A percentile compares a stretch with the other conserved stretches of the same genome.
Conservation (phyloP, 2,113 vertebrate genomes). For the Notiomystis cincta region DNA sequence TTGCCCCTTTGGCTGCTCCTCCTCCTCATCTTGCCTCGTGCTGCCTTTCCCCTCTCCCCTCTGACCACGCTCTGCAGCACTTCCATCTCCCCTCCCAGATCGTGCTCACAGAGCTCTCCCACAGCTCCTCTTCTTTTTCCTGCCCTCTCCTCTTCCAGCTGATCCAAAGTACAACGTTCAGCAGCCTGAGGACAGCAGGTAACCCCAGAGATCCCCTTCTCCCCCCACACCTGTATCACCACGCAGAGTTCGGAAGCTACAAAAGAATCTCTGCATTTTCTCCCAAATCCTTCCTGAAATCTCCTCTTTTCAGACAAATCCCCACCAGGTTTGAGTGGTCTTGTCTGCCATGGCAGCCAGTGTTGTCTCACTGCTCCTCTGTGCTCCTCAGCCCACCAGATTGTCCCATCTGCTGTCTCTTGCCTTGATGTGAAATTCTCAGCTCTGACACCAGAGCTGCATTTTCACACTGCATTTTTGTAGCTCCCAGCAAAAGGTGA, state of each 20-base stretch:
- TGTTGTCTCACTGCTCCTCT: neutral
- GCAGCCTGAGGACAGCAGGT: neutral
- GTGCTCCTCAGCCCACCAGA: neutral
- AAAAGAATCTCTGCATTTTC: neutral
- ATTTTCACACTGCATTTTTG: neutral
- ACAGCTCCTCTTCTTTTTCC: neutral
- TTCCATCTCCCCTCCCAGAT: neutral
- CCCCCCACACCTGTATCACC: neutral
- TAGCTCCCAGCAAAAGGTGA: neutral
- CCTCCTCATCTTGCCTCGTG: neutral
- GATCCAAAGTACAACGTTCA: accelerated
- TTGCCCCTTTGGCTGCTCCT: accelerated
- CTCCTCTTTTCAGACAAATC: neutral
- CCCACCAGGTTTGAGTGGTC: accelerated
- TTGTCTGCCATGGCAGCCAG: neutral
- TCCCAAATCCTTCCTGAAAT: neutral
- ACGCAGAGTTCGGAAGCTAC: neutral
- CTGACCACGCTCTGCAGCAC: neutral
- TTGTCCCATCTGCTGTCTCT: slow-evolving; percentile 37
- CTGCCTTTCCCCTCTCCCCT: neutral
- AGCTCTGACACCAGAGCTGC: neutral
- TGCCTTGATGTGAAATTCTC: neutral
- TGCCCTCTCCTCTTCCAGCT: neutral
- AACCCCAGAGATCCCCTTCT: neutral
- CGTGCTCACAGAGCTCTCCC: neutral